Conservation (phyloP, 2,888 invertebrate species). For the Bibio marci region DNA sequence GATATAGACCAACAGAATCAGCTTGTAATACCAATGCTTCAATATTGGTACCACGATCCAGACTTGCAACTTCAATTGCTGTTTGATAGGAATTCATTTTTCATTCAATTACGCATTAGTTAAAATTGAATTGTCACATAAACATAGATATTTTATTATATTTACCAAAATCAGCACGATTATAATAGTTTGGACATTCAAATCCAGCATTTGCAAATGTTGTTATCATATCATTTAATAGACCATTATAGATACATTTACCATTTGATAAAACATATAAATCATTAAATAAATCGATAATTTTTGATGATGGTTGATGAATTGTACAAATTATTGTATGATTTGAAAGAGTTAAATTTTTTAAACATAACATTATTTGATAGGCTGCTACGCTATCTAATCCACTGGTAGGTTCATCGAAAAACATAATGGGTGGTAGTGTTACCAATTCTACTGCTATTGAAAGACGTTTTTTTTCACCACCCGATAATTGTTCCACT, state of each 20-base stretch:
- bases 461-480: slow-evolving; percentile 74
- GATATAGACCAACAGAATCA: no score
- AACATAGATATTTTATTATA: no score
- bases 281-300: slow-evolving; percentile 76
- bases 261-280: slow-evolving; percentile 66
- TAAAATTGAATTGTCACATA: no score
- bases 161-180: slow-evolving; percentile 81
- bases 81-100: no score
- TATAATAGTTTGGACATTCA: slow-evolving; percentile 72
- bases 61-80: slow-evolving; percentile 42
- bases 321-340: slow-evolving; percentile 77
- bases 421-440: slow-evolving; percentile 84
- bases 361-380: slow-evolving; percentile 61
- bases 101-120: no score
- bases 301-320: slow-evolving; percentile 76
- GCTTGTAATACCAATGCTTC: no score
- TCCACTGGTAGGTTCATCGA: slow-evolving; percentile 86
- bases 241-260: slow-evolving; percentile 59
- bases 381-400: slow-evolving; percentile 65
- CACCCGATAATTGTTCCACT: slow-evolving; percentile 62
- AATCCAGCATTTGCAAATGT: slow-evolving; percentile 50
- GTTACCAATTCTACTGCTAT: slow-evolving; percentile 79
- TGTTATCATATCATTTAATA: slow-evolving; percentile 50
- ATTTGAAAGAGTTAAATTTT: slow-evolving; percentile 60
- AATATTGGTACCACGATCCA: no score